Evolutionary conservation across 2,113 vertebrate species (phyloP).

Genomic region (Perca fluviatilis): DNA sequence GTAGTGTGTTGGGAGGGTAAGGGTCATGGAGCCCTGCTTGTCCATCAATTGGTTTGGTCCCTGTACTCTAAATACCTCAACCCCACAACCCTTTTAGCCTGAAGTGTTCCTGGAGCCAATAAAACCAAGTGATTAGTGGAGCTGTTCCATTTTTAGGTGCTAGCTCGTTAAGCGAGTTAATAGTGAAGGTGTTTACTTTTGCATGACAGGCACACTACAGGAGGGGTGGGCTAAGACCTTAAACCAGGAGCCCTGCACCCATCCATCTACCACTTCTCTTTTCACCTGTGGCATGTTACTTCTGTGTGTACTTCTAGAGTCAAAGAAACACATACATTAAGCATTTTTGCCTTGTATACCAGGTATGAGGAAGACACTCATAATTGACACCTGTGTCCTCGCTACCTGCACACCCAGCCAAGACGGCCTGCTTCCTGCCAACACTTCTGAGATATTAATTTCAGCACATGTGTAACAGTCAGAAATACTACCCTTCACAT

Average conservation of each 20-base stretch:
- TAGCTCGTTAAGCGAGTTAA: slow-evolving; percentile 86
- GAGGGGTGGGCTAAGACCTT: slow-evolving; percentile 43
- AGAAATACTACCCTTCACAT: slow-evolving; percentile 43
- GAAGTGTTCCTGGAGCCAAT: slow-evolving; percentile 66
- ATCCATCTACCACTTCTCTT: background rate
- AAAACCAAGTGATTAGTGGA: slow-evolving; percentile 85
- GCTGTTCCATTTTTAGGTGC: slow-evolving; percentile 85
- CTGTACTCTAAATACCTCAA: slow-evolving; percentile 54
- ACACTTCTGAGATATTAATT: slow-evolving; percentile 32
- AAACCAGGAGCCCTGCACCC: slow-evolving; percentile 36
- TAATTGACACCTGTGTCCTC: slow-evolving; percentile 33
- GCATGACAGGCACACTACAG: slow-evolving; percentile 80
- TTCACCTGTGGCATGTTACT: background rate
- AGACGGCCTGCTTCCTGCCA: slow-evolving; percentile 38
- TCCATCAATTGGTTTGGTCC: slow-evolving; percentile 52
- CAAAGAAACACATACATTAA: slow-evolving; percentile 14
- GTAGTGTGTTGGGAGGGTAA: slow-evolving; percentile 37
- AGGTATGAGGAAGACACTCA: background rate
- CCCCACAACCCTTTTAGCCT: slow-evolving; percentile 28
- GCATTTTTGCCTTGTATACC: background rate
- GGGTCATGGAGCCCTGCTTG: slow-evolving; percentile 42
- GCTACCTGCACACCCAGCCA: slow-evolving; percentile 26
- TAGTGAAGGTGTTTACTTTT: slow-evolving; percentile 84
- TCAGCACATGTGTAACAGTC: slow-evolving; percentile 24
- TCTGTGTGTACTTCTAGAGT: background rate